Base-by-base conservation (phyloP, 23 tunicate genomes). In the Aplidium turbinatum region DNA sequence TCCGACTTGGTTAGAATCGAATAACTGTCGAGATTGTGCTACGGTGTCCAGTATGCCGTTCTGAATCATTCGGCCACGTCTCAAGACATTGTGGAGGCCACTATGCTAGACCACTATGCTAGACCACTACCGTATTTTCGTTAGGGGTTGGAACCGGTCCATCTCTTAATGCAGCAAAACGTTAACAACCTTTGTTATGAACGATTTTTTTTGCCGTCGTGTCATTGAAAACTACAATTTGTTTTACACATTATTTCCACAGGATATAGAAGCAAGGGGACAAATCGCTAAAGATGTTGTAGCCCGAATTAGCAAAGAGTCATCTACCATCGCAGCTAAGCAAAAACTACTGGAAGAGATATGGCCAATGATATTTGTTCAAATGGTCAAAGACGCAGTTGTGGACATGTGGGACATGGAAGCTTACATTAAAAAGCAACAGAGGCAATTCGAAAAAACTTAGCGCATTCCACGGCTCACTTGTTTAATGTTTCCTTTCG, bases 321-420 rank as follows among this genome's bases (percentile, higher is more conserved):
- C 73, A 21, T 67, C 52, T 24, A 42, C 58, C 2, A 86, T 78
- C 18, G 83, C 77, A 0, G 21, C 57, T 26, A 86, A 86, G 28
- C 93, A 77, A 33, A 38, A 80, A 52, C 46, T 77, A 35, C 55
- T 86, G 39, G 66, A 40, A 23, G 82, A 78, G 28, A 27, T 78
- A n/a, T 86, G 93, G 93, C 79, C 85, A 6, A 47, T 40, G 3
- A 72, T 86, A 22, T 86, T 86, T 33, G 79, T 86, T 9, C 76
- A 78, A 27, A 72, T 86, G 80, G 50, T 86, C 1, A 86, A 86
- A 63, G 85, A 86, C 29, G 79, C 93, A 0, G 84, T 86, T 33
- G 25, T 71, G 20, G 93, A 85, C 38, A 85, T 85, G 93, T 58
- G 74, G 60, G 72, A 78, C 42, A 31, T 69, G 60, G 93, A 78